Evolutionary conservation across 2,888 invertebrate genomes (phyloP).

Genomic region (Cistogaster globosa): DNA sequence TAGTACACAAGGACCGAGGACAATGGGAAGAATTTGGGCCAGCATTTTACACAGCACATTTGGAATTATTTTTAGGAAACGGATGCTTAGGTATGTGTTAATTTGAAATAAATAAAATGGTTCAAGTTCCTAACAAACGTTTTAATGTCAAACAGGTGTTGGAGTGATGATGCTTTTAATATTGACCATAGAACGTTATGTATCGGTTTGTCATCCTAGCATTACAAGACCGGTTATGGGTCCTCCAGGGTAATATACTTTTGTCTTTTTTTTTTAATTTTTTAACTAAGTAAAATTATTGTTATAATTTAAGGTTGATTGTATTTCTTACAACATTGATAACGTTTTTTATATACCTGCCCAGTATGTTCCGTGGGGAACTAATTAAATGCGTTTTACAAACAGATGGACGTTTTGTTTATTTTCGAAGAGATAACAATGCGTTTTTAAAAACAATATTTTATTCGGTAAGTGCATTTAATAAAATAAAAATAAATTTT

Average conservation of each 20-base stretch:
- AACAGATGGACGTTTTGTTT: conserved; percentile 84
- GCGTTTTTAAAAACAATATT: conserved; percentile 84
- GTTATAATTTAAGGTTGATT: conserved; percentile 82
- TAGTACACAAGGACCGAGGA: conserved; percentile 87
- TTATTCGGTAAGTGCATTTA: conserved; percentile 83
- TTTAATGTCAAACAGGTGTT: conserved; percentile 83
- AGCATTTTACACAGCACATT: conserved; percentile 88
- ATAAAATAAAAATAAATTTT: background rate
- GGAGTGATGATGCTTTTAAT: conserved; percentile 90
- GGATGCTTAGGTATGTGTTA: conserved; percentile 85
- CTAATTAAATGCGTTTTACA: conserved; percentile 84
- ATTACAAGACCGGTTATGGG: conserved; percentile 87
- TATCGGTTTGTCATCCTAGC: conserved; percentile 89
- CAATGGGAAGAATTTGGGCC: conserved; percentile 86
- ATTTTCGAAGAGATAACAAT: conserved; percentile 85
- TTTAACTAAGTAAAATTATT: background rate
- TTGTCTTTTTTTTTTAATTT: background rate
- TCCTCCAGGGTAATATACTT: conserved; percentile 84
- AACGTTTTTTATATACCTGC: conserved; percentile 88
- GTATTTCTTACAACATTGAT: conserved; percentile 86
- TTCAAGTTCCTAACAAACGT: background rate
- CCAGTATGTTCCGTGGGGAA: conserved; percentile 87
- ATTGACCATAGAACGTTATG: conserved; percentile 89
- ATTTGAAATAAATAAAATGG: background rate
- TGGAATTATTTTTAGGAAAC: conserved; percentile 89